Evolutionary conservation across 2,888 invertebrate genomes (phyloP).

Genomic region (Anticlea derivata): DNA sequence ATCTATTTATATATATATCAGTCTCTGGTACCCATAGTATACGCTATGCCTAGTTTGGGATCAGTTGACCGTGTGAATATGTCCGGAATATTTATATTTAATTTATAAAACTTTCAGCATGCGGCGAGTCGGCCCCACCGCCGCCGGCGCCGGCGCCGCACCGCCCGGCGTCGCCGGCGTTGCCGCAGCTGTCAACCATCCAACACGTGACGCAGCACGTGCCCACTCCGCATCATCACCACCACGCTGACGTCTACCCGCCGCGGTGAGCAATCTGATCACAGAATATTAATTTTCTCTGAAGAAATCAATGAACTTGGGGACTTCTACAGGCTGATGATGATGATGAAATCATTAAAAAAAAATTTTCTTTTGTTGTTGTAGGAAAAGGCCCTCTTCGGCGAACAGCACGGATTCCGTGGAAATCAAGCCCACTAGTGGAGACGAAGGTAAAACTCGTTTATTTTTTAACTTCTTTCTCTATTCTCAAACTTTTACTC

Average conservation of each 20-base stretch:
- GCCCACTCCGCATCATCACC: conserved; percentile 50
- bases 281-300: too few relatives aligned
- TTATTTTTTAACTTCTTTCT: not conserved
- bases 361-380: too few relatives aligned
- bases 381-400: conserved; percentile 84
- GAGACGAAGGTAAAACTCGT: conserved; percentile 81
- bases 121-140: conserved; percentile 85
- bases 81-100: too few relatives aligned
- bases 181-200: conserved; percentile 55
- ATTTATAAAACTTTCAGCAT: conserved; percentile 42
- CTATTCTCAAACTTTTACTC: too few relatives aligned
- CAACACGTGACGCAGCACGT: conserved; percentile 62
- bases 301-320: too few relatives aligned
- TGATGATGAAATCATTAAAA: too few relatives aligned
- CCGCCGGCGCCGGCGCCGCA: conserved; percentile 91
- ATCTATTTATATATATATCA: too few relatives aligned
- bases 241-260: conserved; percentile 88
- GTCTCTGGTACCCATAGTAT: too few relatives aligned
- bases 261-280: conserved; percentile 82
- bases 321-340: too few relatives aligned
- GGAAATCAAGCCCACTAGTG: conserved; percentile 86
- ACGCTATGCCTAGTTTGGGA: too few relatives aligned
- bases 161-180: conserved; percentile 78
- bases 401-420: conserved; percentile 85
- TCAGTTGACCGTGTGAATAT: too few relatives aligned